These are phyloP conservation scores for Bombus impatiens DNA, from an alignment of 1,140 invertebrate species.

Conservation along the genomic window DNA sequence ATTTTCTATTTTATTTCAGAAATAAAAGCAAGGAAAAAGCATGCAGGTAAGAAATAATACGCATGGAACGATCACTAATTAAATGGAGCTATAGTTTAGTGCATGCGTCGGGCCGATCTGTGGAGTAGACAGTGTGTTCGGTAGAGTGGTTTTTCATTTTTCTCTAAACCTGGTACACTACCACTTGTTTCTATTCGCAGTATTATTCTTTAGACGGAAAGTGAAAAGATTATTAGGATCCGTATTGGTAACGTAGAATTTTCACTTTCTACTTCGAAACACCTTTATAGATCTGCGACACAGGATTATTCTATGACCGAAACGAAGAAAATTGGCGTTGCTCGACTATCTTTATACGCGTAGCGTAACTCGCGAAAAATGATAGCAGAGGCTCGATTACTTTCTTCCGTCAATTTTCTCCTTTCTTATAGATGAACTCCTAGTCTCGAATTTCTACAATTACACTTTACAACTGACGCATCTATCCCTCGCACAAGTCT, in stretches of 20 bases:
- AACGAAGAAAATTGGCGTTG: background rate
- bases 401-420: background rate
- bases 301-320: background rate
- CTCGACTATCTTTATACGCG: no score
- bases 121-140: background rate
- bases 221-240: background rate
- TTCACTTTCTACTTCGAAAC: background rate
- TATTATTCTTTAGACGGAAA: background rate
- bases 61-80: constrained; percentile 46
- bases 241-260: background rate
- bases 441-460: background rate
- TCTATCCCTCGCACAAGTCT: background rate
- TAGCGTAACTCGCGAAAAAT: no score
- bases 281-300: no score
- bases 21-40: constrained; percentile 89
- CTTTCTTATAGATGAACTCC: no score
- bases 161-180: background rate
- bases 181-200: background rate
- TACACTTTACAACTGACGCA: background rate
- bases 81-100: constrained; percentile 34
- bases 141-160: constrained; percentile 12
- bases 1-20: constrained; percentile 84
- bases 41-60: constrained; percentile 83
- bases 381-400: no score
- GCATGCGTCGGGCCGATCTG: constrained; percentile 30